Percentiles rank a stretch among this genome's conserved stretches.
These are phyloP conservation scores for Gari tellinella DNA, from an alignment of 2,888 invertebrate species.

Conservation along the genomic window DNA sequence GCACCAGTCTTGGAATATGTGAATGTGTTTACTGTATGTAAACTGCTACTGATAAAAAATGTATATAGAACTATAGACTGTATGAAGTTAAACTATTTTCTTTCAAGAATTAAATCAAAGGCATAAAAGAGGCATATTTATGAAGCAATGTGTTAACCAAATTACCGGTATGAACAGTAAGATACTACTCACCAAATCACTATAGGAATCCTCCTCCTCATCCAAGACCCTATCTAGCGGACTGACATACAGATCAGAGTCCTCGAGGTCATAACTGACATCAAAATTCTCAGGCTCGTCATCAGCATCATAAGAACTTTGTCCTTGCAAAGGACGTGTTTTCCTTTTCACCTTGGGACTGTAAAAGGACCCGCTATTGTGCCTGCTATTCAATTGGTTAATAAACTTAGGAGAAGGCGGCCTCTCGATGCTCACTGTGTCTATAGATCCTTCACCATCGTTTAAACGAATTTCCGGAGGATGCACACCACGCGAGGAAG, in stretches of 20 bases:
- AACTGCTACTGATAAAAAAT: no score
- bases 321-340: background rate
- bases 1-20: no score
- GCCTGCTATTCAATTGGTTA: slow-evolving; percentile 7
- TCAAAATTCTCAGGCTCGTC: slow-evolving; percentile 45
- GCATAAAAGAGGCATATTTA: no score
- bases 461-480: slow-evolving; percentile 52
- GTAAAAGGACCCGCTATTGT: slow-evolving; percentile 16
- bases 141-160: no score
- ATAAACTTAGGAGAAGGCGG: slow-evolving; percentile 41
- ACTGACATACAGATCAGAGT: slow-evolving; percentile 47
- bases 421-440: slow-evolving; percentile 49
- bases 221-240: slow-evolving; percentile 46
- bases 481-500: background rate
- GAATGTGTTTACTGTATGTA: no score
- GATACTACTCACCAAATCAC: slow-evolving; percentile 33
- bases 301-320: slow-evolving; percentile 21
- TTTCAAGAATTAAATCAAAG: no score
- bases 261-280: slow-evolving; percentile 31
- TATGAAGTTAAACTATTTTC: no score
- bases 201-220: slow-evolving; percentile 40
- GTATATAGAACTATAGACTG: no score
- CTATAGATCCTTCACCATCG: slow-evolving; percentile 57
- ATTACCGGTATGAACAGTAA: background rate
- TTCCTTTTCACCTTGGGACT: slow-evolving; percentile 20